Evolutionary conservation across 1,140 invertebrate genomes (phyloP), one percentile per base, ranked within the genome.

Genomic region (Muscidifurax raptorellus): DNA sequence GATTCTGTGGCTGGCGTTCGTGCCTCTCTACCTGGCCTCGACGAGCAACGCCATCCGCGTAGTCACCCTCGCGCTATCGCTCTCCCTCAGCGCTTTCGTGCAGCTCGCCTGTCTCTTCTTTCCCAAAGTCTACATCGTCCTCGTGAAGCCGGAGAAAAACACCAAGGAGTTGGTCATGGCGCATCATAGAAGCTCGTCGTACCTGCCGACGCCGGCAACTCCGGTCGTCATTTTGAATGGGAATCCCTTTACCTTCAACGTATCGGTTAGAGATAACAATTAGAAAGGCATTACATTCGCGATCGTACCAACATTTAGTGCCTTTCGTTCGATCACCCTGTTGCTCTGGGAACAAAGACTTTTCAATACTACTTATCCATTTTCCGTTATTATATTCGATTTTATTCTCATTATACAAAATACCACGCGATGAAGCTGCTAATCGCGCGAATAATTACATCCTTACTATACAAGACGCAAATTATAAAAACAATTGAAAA

Each of bases 1-100:
- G 87, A 94, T 97, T 28, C 94, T 97, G n/a, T 97, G 96, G 96
- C 90, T 96, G 52, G 95, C 96, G 13, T 97, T 96, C 88, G 94
- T 96, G 10, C 96, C 96, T 2, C 94, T 97, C 9, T 97, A 90
- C 27, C 72, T 91, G 3, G 88, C 88, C 2, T 90, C 90, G 1
- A 87, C 87, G 10, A 96, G 91, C 93, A 97, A 90, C 78, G 90
- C 90, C 6, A 93, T 95, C 18, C 90, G 94, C 27, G 91, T 94
- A 0, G 92, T 95, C 5, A 95, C 94, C 0, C 89, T 95, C 12
- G 94, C 94, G 13, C 91, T 95, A 2, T 94, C 94, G 0, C 90
- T 95, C 1, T 94, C 94, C 0, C 87, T 95, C 9, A 94, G 94
- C 86, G 94, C 92, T 0, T 86, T 94, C 64, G 94, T 94, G 0